phyloP scores from a whole-genome alignment of 1,140 invertebrate genomes.

The Drosophila azteca region DNA sequence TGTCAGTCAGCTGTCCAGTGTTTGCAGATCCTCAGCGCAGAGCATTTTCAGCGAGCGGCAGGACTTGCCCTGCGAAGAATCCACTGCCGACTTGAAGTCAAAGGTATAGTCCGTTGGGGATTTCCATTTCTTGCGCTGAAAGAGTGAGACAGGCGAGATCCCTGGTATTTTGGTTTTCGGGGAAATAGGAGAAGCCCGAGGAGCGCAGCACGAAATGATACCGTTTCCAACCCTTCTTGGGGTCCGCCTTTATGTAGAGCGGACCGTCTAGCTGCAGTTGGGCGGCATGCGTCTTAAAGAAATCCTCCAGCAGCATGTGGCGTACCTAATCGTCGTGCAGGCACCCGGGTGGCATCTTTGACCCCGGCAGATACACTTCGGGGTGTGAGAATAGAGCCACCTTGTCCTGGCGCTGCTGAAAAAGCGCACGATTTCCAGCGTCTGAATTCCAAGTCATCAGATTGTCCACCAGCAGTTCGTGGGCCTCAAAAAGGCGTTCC shows the following conservation, averaged over 20 bases:
- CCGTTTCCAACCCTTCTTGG: slow-evolving; percentile 99
- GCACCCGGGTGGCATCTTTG: slow-evolving; percentile 82
- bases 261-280: slow-evolving; percentile 92
- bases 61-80: slow-evolving; percentile 89
- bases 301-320: slow-evolving; percentile 90
- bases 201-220: slow-evolving; percentile 96
- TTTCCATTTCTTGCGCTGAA: slow-evolving; percentile 99
- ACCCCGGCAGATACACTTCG: slow-evolving; percentile 88
- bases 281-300: slow-evolving; percentile 86
- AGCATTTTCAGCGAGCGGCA: slow-evolving; percentile 98
- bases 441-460: slow-evolving; percentile 97
- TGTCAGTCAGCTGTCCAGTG: slow-evolving; percentile 95
- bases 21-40: slow-evolving; percentile 95
- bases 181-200: slow-evolving; percentile 97
- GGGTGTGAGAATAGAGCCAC: slow-evolving; percentile 94
- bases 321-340: slow-evolving; percentile 88
- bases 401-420: slow-evolving; percentile 96
- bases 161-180: slow-evolving; percentile 92
- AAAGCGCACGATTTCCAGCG: slow-evolving; percentile 97
- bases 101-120: slow-evolving; percentile 98
- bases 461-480: slow-evolving; percentile 98
- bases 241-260: slow-evolving; percentile 97
- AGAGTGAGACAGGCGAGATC: slow-evolving; percentile 97
- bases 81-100: slow-evolving; percentile 96
- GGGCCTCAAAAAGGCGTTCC: slow-evolving; percentile 98